Conservation (phyloP, 2,888 invertebrate species). For the Cantharis rustica region DNA sequence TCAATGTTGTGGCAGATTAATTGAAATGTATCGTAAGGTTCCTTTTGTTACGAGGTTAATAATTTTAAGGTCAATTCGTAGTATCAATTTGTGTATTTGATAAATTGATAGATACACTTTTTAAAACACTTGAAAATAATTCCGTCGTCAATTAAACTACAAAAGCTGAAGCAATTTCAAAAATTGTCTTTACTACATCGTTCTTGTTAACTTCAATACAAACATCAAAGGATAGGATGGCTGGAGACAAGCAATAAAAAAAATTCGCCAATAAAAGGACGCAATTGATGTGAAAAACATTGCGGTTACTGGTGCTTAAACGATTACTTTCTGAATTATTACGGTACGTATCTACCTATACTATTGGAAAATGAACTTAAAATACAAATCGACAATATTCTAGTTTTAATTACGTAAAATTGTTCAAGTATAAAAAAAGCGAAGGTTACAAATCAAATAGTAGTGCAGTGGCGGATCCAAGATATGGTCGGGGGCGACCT, state of each 20-base stretch:
- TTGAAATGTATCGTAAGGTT: neutral
- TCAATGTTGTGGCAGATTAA: neutral
- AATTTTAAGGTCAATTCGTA: neutral
- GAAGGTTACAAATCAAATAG: conserved; percentile 23
- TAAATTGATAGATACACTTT: neutral
- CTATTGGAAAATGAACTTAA: neutral
- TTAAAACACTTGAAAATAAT: neutral
- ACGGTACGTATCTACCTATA: neutral
- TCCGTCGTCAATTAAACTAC: neutral
- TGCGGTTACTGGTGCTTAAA: neutral
- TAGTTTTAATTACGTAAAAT: conserved; percentile 15
- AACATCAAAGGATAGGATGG: neutral
- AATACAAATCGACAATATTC: neutral
- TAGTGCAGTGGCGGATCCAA: conserved; percentile 14
- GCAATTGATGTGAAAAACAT: neutral
- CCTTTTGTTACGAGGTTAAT: neutral
- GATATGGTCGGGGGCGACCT: neutral
- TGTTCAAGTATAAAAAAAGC: neutral
- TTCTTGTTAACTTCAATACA: conserved; percentile 3
- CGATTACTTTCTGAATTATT: neutral
- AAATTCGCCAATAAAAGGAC: neutral
- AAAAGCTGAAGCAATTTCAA: neutral
- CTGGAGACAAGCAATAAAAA: neutral
- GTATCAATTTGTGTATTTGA: neutral
- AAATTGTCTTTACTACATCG: neutral